Percentiles rank a stretch among this genome's conserved stretches.
phyloP scores from a whole-genome alignment of 2,888 invertebrate species.

The Arrhopalites spinosus region DNA sequence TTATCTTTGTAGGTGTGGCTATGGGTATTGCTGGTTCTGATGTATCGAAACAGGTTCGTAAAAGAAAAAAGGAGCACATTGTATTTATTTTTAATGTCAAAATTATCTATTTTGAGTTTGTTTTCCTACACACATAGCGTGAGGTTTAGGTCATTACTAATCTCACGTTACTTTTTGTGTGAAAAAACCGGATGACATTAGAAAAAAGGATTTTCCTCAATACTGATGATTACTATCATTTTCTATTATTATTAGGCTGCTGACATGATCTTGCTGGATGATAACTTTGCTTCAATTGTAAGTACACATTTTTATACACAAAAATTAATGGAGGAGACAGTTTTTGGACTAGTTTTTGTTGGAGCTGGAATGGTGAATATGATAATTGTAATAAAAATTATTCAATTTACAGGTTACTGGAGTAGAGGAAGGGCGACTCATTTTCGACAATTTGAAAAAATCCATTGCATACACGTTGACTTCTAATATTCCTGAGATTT shows the following conservation, averaged over 20 bases:
- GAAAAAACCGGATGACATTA: no score
- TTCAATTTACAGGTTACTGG: constrained; percentile 63
- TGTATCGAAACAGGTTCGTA: constrained; percentile 81
- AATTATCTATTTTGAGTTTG: no score
- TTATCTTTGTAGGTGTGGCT: constrained; percentile 65
- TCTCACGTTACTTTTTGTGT: no score
- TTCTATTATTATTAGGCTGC: constrained; percentile 65
- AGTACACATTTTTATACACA: background rate
- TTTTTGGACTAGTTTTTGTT: background rate
- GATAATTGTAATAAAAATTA: background rate
- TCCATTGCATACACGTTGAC: constrained; percentile 97
- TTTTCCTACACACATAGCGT: no score
- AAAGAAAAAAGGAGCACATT: no score
- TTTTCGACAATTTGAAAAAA: constrained; percentile 98
- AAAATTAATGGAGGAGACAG: background rate
- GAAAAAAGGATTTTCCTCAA: no score
- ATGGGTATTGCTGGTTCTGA: constrained; percentile 81
- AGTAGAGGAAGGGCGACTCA: constrained; percentile 88
- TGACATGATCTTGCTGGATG: constrained; percentile 85
- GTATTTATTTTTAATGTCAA: no score
- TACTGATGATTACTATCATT: no score
- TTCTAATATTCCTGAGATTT: constrained; percentile 97
- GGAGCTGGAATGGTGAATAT: background rate
- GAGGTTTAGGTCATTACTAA: no score
- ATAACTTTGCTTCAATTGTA: constrained; percentile 86